These are phyloP conservation scores for Julus scandinavius DNA, from an alignment of 2,888 invertebrate genomes.

Conservation along the genomic window DNA sequence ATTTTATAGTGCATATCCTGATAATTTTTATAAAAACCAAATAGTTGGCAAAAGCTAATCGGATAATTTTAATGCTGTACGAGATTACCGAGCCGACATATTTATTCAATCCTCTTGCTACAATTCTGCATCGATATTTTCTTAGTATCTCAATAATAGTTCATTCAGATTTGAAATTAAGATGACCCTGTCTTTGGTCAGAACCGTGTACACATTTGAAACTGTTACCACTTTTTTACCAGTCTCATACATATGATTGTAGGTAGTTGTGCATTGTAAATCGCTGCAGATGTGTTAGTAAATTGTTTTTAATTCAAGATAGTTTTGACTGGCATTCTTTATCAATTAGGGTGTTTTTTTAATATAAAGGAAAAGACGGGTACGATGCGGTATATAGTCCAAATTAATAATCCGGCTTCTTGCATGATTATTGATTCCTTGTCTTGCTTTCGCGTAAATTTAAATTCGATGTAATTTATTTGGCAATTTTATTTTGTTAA, in stretches of 20 bases:
- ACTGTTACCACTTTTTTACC: constrained; percentile 25
- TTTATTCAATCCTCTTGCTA: no score
- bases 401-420: no score
- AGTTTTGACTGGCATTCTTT: constrained; percentile 33
- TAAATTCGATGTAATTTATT: no score
- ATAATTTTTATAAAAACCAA: neutral
- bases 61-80: neutral
- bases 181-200: neutral
- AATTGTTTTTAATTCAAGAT: constrained; percentile 31
- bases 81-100: neutral
- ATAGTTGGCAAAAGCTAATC: neutral
- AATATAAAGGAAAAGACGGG: neutral
- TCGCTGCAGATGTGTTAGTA: constrained; percentile 19
- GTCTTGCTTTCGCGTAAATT: neutral
- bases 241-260: neutral
- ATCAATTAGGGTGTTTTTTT: constrained; percentile 22
- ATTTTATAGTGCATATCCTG: neutral
- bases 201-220: constrained; percentile 4
- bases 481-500: neutral
- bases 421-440: neutral
- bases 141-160: neutral
- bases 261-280: constrained; percentile 27
- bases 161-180: neutral
- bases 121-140: neutral
- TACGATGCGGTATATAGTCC: neutral